Evolutionary conservation across 2,888 invertebrate species (phyloP).

Genomic region (Busseola fusca): DNA sequence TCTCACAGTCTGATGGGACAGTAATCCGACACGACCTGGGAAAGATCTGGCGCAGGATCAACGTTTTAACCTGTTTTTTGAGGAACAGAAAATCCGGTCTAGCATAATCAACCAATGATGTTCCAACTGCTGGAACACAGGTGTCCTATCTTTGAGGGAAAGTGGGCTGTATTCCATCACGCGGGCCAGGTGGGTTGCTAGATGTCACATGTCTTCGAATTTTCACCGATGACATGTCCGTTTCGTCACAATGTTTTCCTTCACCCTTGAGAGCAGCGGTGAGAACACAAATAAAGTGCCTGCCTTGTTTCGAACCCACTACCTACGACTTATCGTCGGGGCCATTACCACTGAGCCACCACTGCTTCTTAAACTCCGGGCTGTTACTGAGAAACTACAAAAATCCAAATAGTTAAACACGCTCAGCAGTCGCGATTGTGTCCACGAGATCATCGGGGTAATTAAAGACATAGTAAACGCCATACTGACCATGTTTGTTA

Average conservation of each 20-base stretch:
- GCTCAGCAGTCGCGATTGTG: neutral
- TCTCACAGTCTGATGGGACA: neutral
- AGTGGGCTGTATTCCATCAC: neutral
- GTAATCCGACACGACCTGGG: neutral
- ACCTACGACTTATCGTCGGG: neutral
- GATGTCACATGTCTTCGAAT: neutral
- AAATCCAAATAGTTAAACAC: neutral
- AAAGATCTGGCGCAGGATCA: neutral
- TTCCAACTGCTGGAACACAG: neutral
- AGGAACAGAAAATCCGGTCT: neutral
- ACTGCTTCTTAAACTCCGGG: neutral
- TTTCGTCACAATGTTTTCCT: neutral
- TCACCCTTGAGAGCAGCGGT: neutral
- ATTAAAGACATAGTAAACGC: neutral
- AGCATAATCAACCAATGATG: neutral
- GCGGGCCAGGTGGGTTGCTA: neutral
- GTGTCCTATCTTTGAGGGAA: neutral
- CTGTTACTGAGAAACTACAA: neutral
- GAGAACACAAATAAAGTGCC: neutral
- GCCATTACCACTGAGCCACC: neutral
- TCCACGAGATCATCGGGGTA: neutral
- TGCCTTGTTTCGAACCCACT: neutral
- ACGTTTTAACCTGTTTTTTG: neutral
- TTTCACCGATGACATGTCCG: neutral
- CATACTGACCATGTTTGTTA: constrained; percentile 26